phyloP scores from a whole-genome alignment of 30 jellyfish, hydroid and myxozoan genomes.

The Turritopsis rubra region DNA sequence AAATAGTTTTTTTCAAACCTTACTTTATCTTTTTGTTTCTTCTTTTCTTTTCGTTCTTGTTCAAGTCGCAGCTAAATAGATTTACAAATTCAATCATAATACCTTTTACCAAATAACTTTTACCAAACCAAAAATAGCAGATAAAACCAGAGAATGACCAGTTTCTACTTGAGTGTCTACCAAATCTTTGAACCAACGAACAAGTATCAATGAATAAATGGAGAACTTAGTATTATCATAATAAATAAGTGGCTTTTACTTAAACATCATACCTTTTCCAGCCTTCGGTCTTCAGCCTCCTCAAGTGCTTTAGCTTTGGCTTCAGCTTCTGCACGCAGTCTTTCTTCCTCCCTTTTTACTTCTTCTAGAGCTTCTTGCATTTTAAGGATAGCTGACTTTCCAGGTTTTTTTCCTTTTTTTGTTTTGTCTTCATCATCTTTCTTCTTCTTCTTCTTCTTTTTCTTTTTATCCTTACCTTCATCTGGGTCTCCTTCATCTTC shows the following conservation, averaged over 20 bases:
- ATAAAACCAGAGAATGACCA: too few relatives aligned
- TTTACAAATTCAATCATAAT: background rate
- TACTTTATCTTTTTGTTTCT: constrained; percentile 87
- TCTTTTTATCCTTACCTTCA: constrained; percentile 63
- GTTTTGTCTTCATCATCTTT: constrained; percentile 70
- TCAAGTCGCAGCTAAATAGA: constrained; percentile 65
- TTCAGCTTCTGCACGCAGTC: constrained; percentile 84
- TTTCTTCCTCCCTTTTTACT: constrained; percentile 79
- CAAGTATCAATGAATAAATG: too few relatives aligned
- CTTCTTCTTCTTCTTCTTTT: constrained; percentile 85
- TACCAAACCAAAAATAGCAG: too few relatives aligned
- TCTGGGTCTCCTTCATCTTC: constrained; percentile 58
- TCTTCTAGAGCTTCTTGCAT: constrained; percentile 87
- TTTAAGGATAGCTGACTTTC: constrained; percentile 61
- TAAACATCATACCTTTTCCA: constrained; percentile 90
- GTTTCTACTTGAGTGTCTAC: too few relatives aligned
- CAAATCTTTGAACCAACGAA: too few relatives aligned
- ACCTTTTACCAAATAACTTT: background rate
- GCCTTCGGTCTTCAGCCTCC: constrained; percentile 71
- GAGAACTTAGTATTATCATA: too few relatives aligned
- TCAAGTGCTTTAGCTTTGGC: constrained; percentile 80
- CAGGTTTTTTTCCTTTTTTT: constrained; percentile 67
- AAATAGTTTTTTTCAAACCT: background rate
- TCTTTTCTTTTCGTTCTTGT: constrained; percentile 85
- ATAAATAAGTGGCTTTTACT: too few relatives aligned